Percentiles rank a stretch among this genome's conserved stretches.
These are phyloP conservation scores for Reticulitermes speratus DNA, from an alignment of 1,140 invertebrate species.

Conservation along the genomic window DNA sequence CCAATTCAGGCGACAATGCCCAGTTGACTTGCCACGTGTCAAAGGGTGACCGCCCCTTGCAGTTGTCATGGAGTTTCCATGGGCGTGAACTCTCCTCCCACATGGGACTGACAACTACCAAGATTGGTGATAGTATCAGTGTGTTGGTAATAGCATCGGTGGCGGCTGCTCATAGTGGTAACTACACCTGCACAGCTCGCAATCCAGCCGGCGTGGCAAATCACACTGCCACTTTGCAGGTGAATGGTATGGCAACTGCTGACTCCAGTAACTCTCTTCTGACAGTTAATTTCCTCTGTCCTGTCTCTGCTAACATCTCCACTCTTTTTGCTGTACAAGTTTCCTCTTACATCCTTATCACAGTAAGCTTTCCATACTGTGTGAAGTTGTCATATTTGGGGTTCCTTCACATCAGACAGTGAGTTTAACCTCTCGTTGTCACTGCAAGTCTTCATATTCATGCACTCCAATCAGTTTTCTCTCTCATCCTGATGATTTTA, in stretches of 20 bases:
- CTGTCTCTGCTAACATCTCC: not conserved
- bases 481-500: too few relatives aligned
- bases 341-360: not conserved
- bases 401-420: too few relatives aligned
- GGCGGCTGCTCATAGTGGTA: constrained; percentile 40
- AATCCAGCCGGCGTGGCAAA: constrained; percentile 73
- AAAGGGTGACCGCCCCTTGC: constrained; percentile 79
- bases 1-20: constrained; percentile 68
- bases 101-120: constrained; percentile 43
- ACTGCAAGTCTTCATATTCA: too few relatives aligned
- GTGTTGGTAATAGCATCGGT: constrained; percentile 46
- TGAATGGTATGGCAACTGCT: constrained; percentile 62
- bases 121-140: constrained; percentile 51
- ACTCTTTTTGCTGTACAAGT: not conserved
- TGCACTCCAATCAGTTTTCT: too few relatives aligned
- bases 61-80: constrained; percentile 75
- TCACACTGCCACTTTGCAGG: constrained; percentile 65
- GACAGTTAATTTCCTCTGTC: not conserved
- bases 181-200: constrained; percentile 38
- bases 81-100: constrained; percentile 49
- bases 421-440: too few relatives aligned
- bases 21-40: constrained; percentile 73
- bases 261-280: too few relatives aligned
- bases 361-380: too few relatives aligned
- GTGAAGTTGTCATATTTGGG: too few relatives aligned